Base-by-base conservation (phyloP, 2,113 vertebrate genomes). In the Ctenodactylus gundi region DNA sequence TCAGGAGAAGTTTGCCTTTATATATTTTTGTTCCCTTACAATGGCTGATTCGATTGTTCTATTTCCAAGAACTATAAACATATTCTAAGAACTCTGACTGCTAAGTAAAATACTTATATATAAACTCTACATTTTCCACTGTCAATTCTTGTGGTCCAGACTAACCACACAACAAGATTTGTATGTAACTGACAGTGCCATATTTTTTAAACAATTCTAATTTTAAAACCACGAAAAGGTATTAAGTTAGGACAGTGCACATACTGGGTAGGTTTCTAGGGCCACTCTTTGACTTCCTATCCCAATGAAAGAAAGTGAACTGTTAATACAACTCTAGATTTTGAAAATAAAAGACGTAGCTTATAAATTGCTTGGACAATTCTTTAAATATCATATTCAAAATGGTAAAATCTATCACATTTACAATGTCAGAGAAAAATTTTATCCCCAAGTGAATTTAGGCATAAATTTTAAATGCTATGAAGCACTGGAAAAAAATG, bases 281-380 rank as follows among this genome's bases (percentile, higher is more conserved):
- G 18, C 34, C 60, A 27, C 21, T 67, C 34, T 80, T 57, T 70
- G 18, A 8, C 62, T 77, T 92, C 64, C 36, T 73, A 13, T 14
- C 49, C 41, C 25, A 87, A 20, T 81, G 49, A 93, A 88, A 39
- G 29, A 23, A 81, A 72, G 3, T n/a, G 5, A 27, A 23, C 23
- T 67, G 83, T 78, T 73, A 95, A 86, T 44, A n/a, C 34, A 88
- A 46, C 60, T 34, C 92, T 75, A 39, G 34, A 44, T 73, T 78
- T 87, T 94, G 55, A 90, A 93, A 93, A 53, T 25, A 80, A 93
- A 94, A 62, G 51, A 51, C 75, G 57, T 86, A 86, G 4, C 23
- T 70, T 18, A 14, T 78, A 14, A 78, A 57, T 55, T 70, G 65
- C 12, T 94, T 36, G 51, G 15, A 34, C 80, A 91, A 95, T 86